Evolutionary conservation across 2,797 vertebrate species (phyloP), one percentile per base, ranked within the genome.

Genomic region (Carcharodon carcharias): DNA sequence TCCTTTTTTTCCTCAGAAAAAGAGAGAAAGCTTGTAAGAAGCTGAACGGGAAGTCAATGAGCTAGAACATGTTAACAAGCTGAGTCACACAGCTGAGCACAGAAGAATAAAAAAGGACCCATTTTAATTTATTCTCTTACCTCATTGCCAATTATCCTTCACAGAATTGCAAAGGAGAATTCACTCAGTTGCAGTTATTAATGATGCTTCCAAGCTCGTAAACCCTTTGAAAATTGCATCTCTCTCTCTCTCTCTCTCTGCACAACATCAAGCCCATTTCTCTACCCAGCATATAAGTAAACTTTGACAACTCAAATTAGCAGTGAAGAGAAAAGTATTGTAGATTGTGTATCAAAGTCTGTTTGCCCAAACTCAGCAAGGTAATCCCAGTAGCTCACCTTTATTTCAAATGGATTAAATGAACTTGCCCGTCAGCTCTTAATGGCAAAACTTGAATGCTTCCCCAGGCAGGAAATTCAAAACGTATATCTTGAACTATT

Each of bases 21-120:
- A 96, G 63, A 96, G 80, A 96, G 96, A 95, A 95, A 21, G 54
- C 96, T 96, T 96, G 87, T 61, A 40, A 73, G 91, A 96, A 97
- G 97, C 97, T 97, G 97, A 98, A 97, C 98, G 97, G 97, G 97
- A 97, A 98, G 97, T 97, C 97, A 98, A 97, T 98, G 98, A 98
- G 97, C 97, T 98, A 98, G 98, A 98, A 98, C 98, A 97, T 98
- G 98, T 98, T 98, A 98, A 98, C 98, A 98, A 98, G 97, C 96
- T 96, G 91, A 97, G 96, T 91, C 97, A 96, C 67, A 89, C 96
- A 96, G 98, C 77, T 98, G 98, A 98, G 97, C 87, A 96, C 96
- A 58, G 82, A n/a, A 95, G 88, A 58, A 77, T 95, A 35, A 95
- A 95, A 95, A 95, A 95, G 94, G 6, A 95, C 94, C n/a, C 50